These are phyloP conservation scores for Plusia festucae DNA, from an alignment of 2,888 invertebrate genomes.

Conservation along the genomic window DNA sequence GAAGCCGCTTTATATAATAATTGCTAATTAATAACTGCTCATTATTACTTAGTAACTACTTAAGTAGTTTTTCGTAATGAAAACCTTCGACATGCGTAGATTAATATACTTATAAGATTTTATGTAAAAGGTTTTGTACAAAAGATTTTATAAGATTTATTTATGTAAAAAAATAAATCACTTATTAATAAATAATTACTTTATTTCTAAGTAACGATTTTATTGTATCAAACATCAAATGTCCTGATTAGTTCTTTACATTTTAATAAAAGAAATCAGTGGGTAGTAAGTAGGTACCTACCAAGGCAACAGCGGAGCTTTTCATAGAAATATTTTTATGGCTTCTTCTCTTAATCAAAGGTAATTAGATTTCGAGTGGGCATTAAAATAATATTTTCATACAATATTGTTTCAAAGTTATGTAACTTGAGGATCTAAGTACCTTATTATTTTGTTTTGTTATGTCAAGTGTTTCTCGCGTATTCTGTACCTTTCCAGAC, in stretches of 20 bases:
- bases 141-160: no score
- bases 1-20: no score
- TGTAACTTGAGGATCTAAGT: background rate
- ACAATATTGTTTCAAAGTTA: background rate
- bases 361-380: background rate
- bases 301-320: background rate
- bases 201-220: background rate
- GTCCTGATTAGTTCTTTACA: no score
- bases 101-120: no score
- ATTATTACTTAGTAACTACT: no score
- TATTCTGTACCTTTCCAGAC: background rate
- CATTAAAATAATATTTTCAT: background rate
- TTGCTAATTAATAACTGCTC: no score
- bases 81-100: no score
- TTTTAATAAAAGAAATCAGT: background rate
- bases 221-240: background rate
- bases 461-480: background rate
- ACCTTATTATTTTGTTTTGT: background rate
- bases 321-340: background rate
- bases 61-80: no score
- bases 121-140: no score
- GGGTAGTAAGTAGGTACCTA: background rate
- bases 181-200: no score
- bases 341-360: background rate
- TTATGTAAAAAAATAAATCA: no score